These are phyloP conservation scores for Furcifer pardalis DNA, from an alignment of 2,797 vertebrate genomes.

Conservation along the genomic window DNA sequence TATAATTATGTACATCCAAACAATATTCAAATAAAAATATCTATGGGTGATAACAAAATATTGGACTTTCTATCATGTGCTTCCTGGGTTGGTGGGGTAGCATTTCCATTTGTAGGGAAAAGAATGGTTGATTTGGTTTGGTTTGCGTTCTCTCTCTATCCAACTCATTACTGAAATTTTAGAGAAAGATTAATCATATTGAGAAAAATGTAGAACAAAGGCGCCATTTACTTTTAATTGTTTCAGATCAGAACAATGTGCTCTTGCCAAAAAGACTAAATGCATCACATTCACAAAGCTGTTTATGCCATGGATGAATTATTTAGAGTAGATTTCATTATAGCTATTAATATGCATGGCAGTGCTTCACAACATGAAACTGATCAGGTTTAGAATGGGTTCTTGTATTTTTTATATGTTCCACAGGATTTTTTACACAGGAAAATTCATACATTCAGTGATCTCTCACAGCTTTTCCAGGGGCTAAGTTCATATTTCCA, in stretches of 20 bases:
- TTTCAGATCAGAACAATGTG: slow-evolving; percentile 39
- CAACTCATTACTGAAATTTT: slow-evolving; percentile 25
- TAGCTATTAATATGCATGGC: slow-evolving; percentile 62
- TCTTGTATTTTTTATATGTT: slow-evolving; percentile 33
- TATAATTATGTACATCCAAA: neutral
- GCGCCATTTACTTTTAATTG: slow-evolving; percentile 29
- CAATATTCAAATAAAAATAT: neutral
- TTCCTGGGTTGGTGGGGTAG: neutral
- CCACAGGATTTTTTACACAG: slow-evolving; percentile 35
- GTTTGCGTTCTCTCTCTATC: slow-evolving; percentile 4
- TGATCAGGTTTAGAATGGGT: slow-evolving; percentile 52
- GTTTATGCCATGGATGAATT: slow-evolving; percentile 60
- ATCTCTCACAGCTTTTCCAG: slow-evolving; percentile 43
- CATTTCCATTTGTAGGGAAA: slow-evolving; percentile 3
- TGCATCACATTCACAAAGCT: slow-evolving; percentile 52
- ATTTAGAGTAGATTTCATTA: slow-evolving; percentile 62
- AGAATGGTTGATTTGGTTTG: slow-evolving; percentile 13
- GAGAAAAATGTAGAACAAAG: slow-evolving; percentile 35
- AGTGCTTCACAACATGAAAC: slow-evolving; percentile 48
- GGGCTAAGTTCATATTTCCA: slow-evolving; percentile 18
- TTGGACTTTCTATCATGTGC: neutral
- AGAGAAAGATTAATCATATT: slow-evolving; percentile 22
- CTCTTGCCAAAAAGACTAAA: slow-evolving; percentile 51
- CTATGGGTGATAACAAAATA: neutral
- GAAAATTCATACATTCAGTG: neutral